Evolutionary conservation across 2,888 invertebrate genomes (phyloP).

Genomic region (Sphaerophoria taeniata): DNA sequence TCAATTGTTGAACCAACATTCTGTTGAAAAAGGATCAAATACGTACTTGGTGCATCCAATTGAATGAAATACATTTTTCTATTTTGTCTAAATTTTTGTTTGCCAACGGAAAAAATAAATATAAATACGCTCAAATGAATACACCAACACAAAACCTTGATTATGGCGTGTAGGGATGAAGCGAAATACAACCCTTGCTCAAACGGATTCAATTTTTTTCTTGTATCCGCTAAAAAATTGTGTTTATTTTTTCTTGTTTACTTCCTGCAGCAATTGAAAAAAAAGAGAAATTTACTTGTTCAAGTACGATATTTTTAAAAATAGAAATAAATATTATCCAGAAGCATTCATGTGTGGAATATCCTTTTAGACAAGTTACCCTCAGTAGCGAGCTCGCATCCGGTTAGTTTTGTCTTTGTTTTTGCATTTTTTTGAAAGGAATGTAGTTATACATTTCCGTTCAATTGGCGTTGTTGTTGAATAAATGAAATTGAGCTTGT

Average conservation of each 20-base stretch:
- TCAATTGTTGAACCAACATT: too few species aligned
- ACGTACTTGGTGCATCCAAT: too few species aligned
- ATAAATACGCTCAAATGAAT: too few species aligned
- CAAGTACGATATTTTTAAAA: slow-evolving; percentile 8
- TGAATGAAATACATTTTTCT: too few species aligned
- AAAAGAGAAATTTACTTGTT: neutral
- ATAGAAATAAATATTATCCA: neutral
- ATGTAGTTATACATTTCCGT: too few species aligned
- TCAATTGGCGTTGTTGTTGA: too few species aligned
- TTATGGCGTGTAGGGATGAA: neutral
- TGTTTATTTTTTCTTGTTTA: slow-evolving; percentile 14
- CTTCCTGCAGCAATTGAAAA: neutral
- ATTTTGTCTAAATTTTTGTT: too few species aligned
- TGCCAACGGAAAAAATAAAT: too few species aligned
- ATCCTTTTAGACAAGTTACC: neutral
- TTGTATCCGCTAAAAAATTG: neutral
- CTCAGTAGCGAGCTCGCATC: neutral
- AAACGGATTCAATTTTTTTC: neutral
- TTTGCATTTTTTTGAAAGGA: too few species aligned
- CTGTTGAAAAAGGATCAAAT: too few species aligned
- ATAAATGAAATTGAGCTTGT: too few species aligned
- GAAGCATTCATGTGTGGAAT: slow-evolving; percentile 5
- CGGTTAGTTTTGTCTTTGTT: neutral
- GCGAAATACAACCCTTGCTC: neutral
- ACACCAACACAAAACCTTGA: neutral